Evolutionary conservation across 2,113 vertebrate genomes (phyloP).

Genomic region (Martes martes): DNA sequence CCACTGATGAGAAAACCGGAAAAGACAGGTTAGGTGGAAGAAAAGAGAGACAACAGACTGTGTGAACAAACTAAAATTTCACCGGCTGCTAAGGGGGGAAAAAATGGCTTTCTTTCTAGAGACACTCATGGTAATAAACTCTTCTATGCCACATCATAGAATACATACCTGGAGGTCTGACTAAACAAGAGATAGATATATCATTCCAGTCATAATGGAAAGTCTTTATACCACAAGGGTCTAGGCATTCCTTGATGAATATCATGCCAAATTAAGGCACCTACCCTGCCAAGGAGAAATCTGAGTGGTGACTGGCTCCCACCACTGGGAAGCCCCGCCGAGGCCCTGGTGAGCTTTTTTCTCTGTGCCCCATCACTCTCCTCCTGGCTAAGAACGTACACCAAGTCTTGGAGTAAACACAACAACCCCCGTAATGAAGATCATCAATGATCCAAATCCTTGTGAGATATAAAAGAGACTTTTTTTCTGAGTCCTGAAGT

Average conservation of each 20-base stretch:
- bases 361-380: not conserved
- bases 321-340: not conserved
- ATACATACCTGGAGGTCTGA: not conserved
- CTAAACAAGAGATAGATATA: not conserved
- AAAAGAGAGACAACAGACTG: not conserved
- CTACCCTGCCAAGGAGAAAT: rapidly evolving
- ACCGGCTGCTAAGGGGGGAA: not conserved
- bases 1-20: not conserved
- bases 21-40: conserved; percentile 3
- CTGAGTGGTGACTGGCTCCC: not conserved
- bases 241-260: not conserved
- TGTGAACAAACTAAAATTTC: conserved; percentile 20
- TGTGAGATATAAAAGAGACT: not conserved
- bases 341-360: not conserved
- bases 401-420: not conserved
- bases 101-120: not conserved
- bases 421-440: not conserved
- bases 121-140: not conserved
- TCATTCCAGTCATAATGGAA: rapidly evolving
- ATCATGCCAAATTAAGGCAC: not conserved
- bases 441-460: not conserved
- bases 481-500: conserved; percentile 37
- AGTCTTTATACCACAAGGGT: not conserved
- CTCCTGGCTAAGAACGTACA: rapidly evolving
- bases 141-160: not conserved